Percentiles rank a stretch among this genome's conserved stretches.
Evolutionary conservation across 2,888 invertebrate genomes (phyloP).

Genomic region (Drosophila conformis): DNA sequence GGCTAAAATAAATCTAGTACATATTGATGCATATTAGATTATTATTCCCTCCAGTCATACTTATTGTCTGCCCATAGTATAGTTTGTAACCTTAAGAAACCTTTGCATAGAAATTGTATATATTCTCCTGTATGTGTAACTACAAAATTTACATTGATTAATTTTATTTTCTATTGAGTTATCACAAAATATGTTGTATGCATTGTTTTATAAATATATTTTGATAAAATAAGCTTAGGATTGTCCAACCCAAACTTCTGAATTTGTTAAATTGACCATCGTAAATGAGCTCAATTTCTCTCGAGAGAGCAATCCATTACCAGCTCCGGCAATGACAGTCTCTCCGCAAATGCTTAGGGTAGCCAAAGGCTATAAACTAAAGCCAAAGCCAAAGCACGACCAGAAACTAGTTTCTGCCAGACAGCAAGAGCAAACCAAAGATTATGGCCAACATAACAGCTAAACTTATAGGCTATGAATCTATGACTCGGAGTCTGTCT

Average conservation of each 20-base stretch:
- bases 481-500: conserved; percentile 24
- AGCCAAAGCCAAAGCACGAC: conserved; percentile 24
- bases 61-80: background rate
- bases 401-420: conserved; percentile 60
- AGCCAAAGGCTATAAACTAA: conserved; percentile 24
- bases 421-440: conserved; percentile 31
- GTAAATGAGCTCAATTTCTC: background rate
- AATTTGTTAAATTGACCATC: background rate
- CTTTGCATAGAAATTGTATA: background rate
- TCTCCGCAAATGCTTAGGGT: conserved; percentile 38
- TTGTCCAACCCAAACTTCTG: background rate
- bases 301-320: conserved; percentile 31
- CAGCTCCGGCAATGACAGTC: conserved; percentile 17
- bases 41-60: background rate
- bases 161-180: background rate
- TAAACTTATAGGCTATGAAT: conserved; percentile 28
- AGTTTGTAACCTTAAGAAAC: background rate
- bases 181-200: background rate
- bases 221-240: background rate
- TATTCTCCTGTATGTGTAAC: background rate
- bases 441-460: conserved; percentile 24
- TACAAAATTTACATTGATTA: too few species aligned
- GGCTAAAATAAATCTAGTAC: background rate
- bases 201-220: background rate
- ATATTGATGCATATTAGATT: background rate